phyloP scores from a whole-genome alignment of 2,888 invertebrate genomes.

The Sinohyriopsis cumingii region DNA sequence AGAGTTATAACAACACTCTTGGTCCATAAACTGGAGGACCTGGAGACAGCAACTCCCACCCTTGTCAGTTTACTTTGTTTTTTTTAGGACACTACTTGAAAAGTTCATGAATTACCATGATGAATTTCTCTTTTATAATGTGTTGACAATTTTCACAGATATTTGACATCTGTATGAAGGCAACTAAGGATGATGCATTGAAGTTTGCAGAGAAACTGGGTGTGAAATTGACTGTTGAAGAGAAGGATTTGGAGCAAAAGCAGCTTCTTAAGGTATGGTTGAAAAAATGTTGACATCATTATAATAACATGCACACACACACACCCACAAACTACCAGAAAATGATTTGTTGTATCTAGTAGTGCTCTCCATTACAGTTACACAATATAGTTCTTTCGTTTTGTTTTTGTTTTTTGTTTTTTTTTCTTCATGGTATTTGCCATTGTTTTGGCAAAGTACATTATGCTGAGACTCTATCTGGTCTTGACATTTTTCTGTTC shows the following conservation, averaged over 20 bases:
- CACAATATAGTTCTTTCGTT: too few relatives aligned
- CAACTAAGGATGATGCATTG: constrained; percentile 80
- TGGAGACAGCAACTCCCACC: neutral
- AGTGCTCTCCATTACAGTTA: too few relatives aligned
- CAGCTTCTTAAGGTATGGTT: constrained; percentile 86
- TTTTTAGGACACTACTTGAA: neutral
- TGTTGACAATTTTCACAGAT: constrained; percentile 29
- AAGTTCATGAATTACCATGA: neutral
- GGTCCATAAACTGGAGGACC: too few relatives aligned
- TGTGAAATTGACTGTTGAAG: constrained; percentile 93
- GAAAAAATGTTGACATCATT: neutral
- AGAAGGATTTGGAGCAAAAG: constrained; percentile 97
- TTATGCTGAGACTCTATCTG: too few relatives aligned
- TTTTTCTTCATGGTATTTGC: too few relatives aligned
- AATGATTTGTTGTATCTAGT: too few relatives aligned
- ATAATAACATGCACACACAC: too few relatives aligned
- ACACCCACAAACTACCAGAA: too few relatives aligned
- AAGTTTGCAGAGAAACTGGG: constrained; percentile 91
- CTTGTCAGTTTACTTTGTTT: neutral
- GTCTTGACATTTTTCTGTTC: too few relatives aligned
- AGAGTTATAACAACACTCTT: too few relatives aligned
- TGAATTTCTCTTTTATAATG: neutral
- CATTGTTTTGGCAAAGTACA: too few relatives aligned
- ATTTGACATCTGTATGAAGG: constrained; percentile 54
- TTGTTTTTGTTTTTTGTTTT: too few relatives aligned